Evolutionary conservation across 2,797 vertebrate species (phyloP), one percentile per base, ranked within the genome.

Genomic region (Diceros bicornis): DNA sequence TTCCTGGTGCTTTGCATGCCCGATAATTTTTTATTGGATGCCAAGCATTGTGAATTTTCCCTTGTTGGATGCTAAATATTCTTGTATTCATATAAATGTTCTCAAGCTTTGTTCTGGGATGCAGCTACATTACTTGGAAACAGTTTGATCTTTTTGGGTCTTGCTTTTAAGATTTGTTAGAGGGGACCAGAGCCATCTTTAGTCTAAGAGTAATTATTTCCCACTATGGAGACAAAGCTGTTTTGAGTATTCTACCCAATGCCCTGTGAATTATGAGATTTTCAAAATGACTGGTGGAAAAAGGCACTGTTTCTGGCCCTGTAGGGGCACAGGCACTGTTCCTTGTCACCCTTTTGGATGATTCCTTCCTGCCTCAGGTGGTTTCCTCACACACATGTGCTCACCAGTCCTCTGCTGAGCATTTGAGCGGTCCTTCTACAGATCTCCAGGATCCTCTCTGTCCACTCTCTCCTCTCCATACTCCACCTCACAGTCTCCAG

Each of bases 141-240:
- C 6, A 64, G 32, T 86, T 25, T 32, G 44, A 41, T 71, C 29
- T 27, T 59, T 62, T 75, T 0, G 11, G 41, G 18, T 57, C 18
- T 86, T 71, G 77, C 32, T 59, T 78, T 71, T 78, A 52, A 72
- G 57, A 14, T 68, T n/a, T 17, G 20, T 37, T 47, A 44, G 74
- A 79, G 34, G 37, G 25, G 79, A 52, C 66, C 18, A 27, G 34
- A 9, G 25, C 57, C 29, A 2, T n/a, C 11, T 62, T 79, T 85
- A 57, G 52, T 27, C 64, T 25, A n/a, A 37, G 16, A 64, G 74
- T 47, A 34, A n/a, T 55, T 34, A 44, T 37, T 84, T 62, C 79
- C 11, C 4, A 23, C 61, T 68, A 1, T 20, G 0, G 4, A 50
- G 41, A 23, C 62, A 12, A 50, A 34, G 23, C 29, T 25, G 5